Base-by-base conservation (phyloP, 2,888 invertebrate genomes). In the Netelia fuscicornis region DNA sequence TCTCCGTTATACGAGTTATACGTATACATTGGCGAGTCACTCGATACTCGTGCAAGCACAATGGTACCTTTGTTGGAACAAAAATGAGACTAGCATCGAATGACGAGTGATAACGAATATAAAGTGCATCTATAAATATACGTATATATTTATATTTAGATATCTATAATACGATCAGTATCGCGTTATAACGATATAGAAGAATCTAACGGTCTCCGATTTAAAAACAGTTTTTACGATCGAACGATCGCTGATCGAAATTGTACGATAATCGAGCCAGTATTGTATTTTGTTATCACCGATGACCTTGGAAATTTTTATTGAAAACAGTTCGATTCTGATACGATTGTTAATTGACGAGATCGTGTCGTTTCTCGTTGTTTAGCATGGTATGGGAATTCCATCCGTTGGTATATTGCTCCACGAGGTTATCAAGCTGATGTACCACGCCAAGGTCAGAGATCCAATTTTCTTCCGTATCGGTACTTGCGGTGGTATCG, bases 351-450 rank as follows among this genome's bases (percentile, higher is more conserved):
- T n/a, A 74, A 67, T 81, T 10, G 10, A 67, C 70, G 44, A 67
- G 60, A 42, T 17, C 58, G 64, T 74, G 52, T 58, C 58, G 68
- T 62, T 62, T 30, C 5, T 76, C 17, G 56, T 6, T 10, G 93
- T 95, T 1, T 94, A 98, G 98, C 99, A 99, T 92, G 99, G 99
- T 81, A 99, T 99, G 98, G 99, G 99, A 5, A 97, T 98, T 77
- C 98, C 99, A 5, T 99, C 99, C 0, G 96, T 99, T 78, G 98
- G 98, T 74, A 99, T 99, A 89, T 95, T 99, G 77, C 96, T 99
- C 82, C 98, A 99, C 93, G 99, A 99, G 95, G 95, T 98, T 86
- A 98, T 99, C 92, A 99, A 99, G 94, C 95, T 99, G 90, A 97
- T 99, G 97, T 97, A 97, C 94, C 98, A 98, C 93, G 98, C 99